Base-by-base conservation (phyloP, 2,797 vertebrate species). In the Melanitta fusca region DNA sequence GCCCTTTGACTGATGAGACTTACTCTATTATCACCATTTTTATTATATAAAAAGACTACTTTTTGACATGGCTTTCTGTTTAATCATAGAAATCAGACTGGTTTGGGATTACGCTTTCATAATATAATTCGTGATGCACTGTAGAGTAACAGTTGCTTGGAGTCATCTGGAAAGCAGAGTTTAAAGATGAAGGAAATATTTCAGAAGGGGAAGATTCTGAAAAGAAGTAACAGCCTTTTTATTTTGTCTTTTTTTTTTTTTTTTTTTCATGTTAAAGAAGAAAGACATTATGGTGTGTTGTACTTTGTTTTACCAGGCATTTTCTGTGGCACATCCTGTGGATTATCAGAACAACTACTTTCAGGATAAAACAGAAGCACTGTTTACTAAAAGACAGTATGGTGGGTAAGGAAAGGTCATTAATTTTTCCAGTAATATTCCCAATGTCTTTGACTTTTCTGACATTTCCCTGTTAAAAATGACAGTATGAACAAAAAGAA, bases 91-190 rank as follows among this genome's bases (percentile, higher is more conserved):
- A 89, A 91, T 45, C 5, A 5, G 75, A 93, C 57, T 30, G 39
- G 85, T 92, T 80, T 94, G 91, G 81, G 95, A 92, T 81, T 69
- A 91, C 7, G 25, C 80, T 89, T 93, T 89, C 82, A 92, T 93
- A 65, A 94, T 73, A 80, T 89, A 73, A 71, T 96, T 85, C 92
- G 61, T 57, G 87, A 80, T 92, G 74, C 56, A 38, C 83, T 82
- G 53, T 82, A 91, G 78, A 95, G 62, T 43, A 79, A 93, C 62
- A 93, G 88, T 95, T 95, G 58, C 72, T 95, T 84, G 94, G 94
- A 98, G 94, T 96, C 96, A 98, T 97, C 95, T 98, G 97, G 97
- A 97, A 86, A 81, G 79, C 96, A 98, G 78, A 95, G 65, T 93
- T 89, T 94, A 90, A 94, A 96, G 84, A 93, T 87, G 82, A 97